Percentiles rank a stretch among this genome's conserved stretches.
Conservation (phyloP, 2,113 vertebrate genomes). For the Salvelinus sp. region DNA sequence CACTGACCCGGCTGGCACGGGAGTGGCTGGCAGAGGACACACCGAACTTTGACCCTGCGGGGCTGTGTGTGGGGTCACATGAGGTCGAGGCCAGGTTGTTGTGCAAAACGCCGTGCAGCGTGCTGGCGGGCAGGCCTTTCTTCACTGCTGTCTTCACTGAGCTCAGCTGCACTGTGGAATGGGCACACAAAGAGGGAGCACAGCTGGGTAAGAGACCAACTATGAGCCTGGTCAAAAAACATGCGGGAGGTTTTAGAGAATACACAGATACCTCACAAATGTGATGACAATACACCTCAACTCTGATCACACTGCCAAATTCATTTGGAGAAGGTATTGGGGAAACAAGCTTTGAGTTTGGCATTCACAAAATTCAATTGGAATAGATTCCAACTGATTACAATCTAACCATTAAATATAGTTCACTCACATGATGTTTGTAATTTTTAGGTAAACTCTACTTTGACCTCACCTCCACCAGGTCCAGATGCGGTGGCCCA, state of each 20-base stretch:
- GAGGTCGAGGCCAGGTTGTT: constrained; percentile 64
- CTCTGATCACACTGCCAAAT: background rate
- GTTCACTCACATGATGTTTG: background rate
- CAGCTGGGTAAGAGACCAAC: constrained; percentile 45
- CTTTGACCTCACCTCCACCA: constrained; percentile 4
- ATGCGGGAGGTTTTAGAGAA: background rate
- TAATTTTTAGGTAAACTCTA: background rate
- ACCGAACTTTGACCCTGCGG: constrained; percentile 74
- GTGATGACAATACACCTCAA: background rate
- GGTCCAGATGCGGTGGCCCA: constrained; percentile 64
- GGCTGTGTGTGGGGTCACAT: constrained; percentile 68
- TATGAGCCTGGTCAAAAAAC: background rate
- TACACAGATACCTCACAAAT: background rate
- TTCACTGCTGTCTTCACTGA: constrained; percentile 80
- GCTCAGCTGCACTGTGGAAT: constrained; percentile 78
- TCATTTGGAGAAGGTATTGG: background rate
- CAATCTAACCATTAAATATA: background rate
- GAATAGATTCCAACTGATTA: background rate
- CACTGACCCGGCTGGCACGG: constrained; percentile 68
- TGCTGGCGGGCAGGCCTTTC: constrained; percentile 82
- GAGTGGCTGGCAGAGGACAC: constrained; percentile 83
- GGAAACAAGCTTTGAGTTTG: too few species aligned
- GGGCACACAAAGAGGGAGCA: constrained; percentile 73
- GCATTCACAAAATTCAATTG: background rate
- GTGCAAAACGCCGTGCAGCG: constrained; percentile 74